A percentile compares a stretch with the other conserved stretches of the same genome.
phyloP scores from a whole-genome alignment of 2,797 vertebrate species.

The Podarcis siculus region DNA sequence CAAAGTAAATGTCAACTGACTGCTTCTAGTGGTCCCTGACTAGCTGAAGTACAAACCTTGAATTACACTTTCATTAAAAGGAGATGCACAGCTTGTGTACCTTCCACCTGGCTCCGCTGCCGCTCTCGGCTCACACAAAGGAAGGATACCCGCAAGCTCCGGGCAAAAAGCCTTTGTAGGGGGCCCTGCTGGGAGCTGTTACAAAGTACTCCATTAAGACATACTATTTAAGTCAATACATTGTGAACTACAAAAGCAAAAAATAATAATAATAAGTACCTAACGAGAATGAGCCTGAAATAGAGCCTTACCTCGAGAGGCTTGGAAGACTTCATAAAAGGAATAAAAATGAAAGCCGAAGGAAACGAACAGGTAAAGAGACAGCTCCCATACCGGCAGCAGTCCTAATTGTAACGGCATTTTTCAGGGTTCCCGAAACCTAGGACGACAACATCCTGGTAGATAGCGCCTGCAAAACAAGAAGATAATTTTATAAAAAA shows the following conservation, averaged over 20 bases:
- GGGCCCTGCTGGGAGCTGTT: not conserved
- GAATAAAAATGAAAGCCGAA: slow-evolving; percentile 81
- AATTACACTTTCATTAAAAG: not conserved
- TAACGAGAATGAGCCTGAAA: accelerated
- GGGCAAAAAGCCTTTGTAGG: not conserved
- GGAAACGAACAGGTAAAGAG: slow-evolving; percentile 68
- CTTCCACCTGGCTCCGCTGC: not conserved
- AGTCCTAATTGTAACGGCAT: slow-evolving; percentile 21
- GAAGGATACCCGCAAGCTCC: not conserved
- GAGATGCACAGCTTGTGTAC: not conserved
- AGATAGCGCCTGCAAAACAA: slow-evolving; percentile 1
- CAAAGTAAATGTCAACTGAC: not conserved
- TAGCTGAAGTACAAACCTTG: not conserved
- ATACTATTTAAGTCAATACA: not conserved
- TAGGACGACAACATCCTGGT: not conserved
- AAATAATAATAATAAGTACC: not conserved
- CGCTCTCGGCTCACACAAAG: accelerated
- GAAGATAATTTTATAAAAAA: not conserved
- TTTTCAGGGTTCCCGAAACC: not conserved
- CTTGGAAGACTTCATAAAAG: slow-evolving; percentile 79
- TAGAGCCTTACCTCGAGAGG: slow-evolving; percentile 76
- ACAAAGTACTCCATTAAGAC: not conserved
- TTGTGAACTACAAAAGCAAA: not conserved
- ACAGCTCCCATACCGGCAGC: slow-evolving; percentile 76
- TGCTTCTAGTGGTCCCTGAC: not conserved